phyloP scores from a whole-genome alignment of 2,797 vertebrate genomes.

The Anguilla pacifica region DNA sequence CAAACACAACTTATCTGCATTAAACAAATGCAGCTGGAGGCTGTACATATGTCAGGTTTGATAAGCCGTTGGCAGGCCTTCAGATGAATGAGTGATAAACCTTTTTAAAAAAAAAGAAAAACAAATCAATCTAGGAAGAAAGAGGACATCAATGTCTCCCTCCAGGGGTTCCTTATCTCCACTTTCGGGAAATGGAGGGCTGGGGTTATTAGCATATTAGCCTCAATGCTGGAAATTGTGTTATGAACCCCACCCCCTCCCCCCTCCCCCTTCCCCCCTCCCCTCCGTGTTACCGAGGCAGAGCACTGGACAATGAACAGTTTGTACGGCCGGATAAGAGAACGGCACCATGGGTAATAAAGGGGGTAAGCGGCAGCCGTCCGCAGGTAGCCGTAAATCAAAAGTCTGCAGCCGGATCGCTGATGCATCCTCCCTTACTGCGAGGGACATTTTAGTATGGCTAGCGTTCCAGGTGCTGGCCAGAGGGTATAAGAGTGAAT shows the following conservation, averaged over 20 bases:
- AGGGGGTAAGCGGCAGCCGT: background rate
- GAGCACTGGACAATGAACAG: background rate
- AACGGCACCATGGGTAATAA: background rate
- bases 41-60: background rate
- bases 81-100: background rate
- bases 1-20: background rate
- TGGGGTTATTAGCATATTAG: background rate
- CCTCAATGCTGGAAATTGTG: background rate
- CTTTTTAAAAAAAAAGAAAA: background rate
- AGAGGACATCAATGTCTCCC: background rate
- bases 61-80: background rate
- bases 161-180: background rate
- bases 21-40: background rate
- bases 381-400: background rate
- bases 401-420: background rate
- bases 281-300: background rate
- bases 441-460: background rate
- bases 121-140: background rate
- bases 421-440: background rate
- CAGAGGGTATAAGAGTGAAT: background rate
- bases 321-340: background rate
- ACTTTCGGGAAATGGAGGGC: background rate
- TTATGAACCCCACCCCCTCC: background rate
- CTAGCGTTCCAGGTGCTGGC: background rate
- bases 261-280: background rate